phyloP scores from a whole-genome alignment of 2,888 invertebrate genomes.

The Drosophila parthenogenetica region DNA sequence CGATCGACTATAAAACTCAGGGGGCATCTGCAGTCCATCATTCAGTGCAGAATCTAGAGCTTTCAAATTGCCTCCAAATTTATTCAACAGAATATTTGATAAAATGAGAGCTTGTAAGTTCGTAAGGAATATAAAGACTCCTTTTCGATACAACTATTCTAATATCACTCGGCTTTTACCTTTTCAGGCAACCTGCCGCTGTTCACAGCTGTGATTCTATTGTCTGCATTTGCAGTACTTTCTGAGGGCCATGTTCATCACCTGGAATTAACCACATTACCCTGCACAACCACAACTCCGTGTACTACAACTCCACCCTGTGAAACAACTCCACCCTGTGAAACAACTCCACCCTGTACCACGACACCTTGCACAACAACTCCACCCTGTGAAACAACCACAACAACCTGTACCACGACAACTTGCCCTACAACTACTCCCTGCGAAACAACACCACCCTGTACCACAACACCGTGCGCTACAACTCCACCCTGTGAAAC shows the following conservation, averaged over 20 bases:
- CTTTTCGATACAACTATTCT: neutral
- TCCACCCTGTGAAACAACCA: neutral
- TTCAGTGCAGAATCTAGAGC: slow-evolving; percentile 21
- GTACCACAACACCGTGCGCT: neutral
- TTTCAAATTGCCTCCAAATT: neutral
- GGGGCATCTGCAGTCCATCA: neutral
- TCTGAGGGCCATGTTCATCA: slow-evolving; percentile 17
- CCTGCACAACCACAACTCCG: neutral
- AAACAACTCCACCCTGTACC: neutral
- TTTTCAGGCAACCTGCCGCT: slow-evolving; percentile 49
- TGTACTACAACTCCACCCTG: neutral
- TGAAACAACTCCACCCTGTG: too few relatives aligned
- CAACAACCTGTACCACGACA: slow-evolving; percentile 9
- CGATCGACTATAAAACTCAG: slow-evolving; percentile 30
- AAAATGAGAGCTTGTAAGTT: slow-evolving; percentile 59
- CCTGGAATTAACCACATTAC: neutral
- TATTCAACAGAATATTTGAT: slow-evolving; percentile 2
- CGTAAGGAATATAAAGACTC: neutral
- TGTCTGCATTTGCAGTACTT: slow-evolving; percentile 32
- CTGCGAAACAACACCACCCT: neutral
- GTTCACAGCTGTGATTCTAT: slow-evolving; percentile 32
- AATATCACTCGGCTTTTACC: neutral
- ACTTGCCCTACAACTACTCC: neutral
- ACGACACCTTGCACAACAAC: slow-evolving; percentile 6
- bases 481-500: neutral